phyloP scores from a whole-genome alignment of 2,797 vertebrate species.

The Erethizon dorsatum region DNA sequence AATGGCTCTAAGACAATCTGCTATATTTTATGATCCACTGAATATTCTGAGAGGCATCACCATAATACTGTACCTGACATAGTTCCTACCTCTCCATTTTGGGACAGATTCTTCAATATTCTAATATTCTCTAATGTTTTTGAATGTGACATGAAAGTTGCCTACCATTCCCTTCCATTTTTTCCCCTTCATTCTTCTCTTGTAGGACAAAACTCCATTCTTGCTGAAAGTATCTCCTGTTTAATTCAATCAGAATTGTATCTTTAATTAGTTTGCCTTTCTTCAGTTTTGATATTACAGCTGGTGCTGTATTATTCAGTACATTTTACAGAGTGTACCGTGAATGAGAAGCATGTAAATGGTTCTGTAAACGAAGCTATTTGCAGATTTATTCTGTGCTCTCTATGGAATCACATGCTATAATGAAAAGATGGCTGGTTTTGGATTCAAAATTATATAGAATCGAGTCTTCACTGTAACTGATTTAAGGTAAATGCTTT shows the following conservation, averaged over 20 bases:
- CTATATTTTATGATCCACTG: not conserved
- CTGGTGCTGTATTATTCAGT: not conserved
- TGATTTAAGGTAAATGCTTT: not conserved
- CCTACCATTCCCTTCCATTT: not conserved
- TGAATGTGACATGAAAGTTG: not conserved
- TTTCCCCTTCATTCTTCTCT: not conserved
- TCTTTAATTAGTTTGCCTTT: not conserved
- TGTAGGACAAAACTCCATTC: not conserved
- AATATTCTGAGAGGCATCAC: not conserved
- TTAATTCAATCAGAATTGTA: not conserved
- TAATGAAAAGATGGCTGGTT: not conserved
- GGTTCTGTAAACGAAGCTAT: not conserved
- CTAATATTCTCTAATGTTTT: not conserved
- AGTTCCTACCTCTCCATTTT: not conserved
- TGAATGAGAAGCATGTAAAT: not conserved
- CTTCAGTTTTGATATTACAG: not conserved
- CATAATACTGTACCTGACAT: not conserved
- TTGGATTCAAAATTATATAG: not conserved
- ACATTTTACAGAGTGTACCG: not conserved
- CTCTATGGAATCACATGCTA: not conserved
- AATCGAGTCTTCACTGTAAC: not conserved
- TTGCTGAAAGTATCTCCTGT: not conserved
- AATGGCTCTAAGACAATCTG: not conserved
- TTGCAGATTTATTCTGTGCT: not conserved
- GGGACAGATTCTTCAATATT: not conserved